phyloP scores from a whole-genome alignment of 2,797 vertebrate species.

The Rhynchotus rufescens region DNA sequence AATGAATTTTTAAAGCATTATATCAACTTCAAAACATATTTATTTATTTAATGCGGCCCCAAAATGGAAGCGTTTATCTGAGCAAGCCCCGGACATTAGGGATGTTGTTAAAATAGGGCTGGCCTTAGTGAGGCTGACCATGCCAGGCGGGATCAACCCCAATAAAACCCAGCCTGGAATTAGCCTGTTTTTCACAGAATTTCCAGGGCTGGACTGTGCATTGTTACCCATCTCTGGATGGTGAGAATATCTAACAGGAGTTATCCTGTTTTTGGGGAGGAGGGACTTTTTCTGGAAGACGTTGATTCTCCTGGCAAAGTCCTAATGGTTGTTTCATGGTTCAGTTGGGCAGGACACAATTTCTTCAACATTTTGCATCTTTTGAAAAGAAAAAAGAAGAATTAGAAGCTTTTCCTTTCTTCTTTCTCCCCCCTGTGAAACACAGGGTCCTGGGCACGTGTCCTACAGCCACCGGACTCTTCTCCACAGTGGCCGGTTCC shows the following conservation, averaged over 20 bases:
- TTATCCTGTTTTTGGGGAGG: not conserved
- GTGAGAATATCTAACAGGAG: not conserved
- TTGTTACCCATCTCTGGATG: not conserved
- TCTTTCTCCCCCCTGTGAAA: not conserved
- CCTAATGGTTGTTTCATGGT: accelerated
- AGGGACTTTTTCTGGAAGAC: not conserved
- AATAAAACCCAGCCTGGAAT: not conserved
- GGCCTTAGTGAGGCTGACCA: not conserved
- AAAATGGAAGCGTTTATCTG: not conserved
- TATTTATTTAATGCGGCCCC: not conserved
- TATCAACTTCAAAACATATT: not conserved
- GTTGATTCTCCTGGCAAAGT: not conserved
- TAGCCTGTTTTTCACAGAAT: accelerated
- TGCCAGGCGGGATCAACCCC: not conserved
- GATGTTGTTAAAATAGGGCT: accelerated
- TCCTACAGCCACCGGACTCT: too few species aligned
- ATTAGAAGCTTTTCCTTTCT: not conserved
- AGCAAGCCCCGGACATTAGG: not conserved
- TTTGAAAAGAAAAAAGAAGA: not conserved
- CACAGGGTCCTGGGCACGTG: not conserved
- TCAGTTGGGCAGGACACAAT: accelerated
- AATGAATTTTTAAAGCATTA: conserved; percentile 26
- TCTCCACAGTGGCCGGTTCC: not conserved
- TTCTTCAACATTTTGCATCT: not conserved
- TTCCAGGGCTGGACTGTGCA: not conserved